phyloP scores from a whole-genome alignment of 1,140 invertebrate species.

The Laupala kohalensis region DNA sequence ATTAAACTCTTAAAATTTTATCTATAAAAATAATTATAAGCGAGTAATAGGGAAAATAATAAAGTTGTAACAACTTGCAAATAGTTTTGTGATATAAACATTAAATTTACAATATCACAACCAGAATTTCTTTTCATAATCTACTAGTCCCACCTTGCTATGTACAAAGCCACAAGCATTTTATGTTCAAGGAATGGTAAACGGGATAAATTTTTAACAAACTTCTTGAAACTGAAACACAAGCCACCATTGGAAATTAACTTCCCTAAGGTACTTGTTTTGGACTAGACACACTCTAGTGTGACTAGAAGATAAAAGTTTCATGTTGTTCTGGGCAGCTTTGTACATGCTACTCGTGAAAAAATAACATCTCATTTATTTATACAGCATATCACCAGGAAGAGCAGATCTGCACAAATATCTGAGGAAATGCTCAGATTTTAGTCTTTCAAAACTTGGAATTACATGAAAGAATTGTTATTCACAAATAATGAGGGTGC shows the following conservation, averaged over 20 bases:
- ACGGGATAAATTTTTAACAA: not conserved
- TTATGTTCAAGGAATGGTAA: not conserved
- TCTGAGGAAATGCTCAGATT: not conserved
- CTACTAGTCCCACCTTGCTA: not conserved
- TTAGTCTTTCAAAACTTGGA: not conserved
- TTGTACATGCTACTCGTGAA: not conserved
- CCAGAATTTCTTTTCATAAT: not conserved
- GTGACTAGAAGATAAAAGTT: not conserved
- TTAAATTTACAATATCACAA: not conserved
- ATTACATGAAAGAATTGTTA: too few species aligned
- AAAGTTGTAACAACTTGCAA: not conserved
- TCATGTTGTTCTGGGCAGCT: not conserved
- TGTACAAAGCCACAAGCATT: not conserved
- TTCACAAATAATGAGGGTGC: too few species aligned
- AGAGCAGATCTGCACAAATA: not conserved
- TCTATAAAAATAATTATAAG: not conserved
- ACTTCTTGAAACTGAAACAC: not conserved
- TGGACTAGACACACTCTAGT: not conserved
- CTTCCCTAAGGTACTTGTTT: not conserved
- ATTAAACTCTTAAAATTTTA: not conserved
- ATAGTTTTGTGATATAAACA: not conserved
- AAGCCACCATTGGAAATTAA: not conserved
- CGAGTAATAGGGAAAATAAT: not conserved
- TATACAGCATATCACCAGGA: not conserved
- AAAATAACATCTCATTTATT: not conserved